These are phyloP conservation scores for Suillia variegata DNA, from an alignment of 2,888 invertebrate species.

Conservation along the genomic window DNA sequence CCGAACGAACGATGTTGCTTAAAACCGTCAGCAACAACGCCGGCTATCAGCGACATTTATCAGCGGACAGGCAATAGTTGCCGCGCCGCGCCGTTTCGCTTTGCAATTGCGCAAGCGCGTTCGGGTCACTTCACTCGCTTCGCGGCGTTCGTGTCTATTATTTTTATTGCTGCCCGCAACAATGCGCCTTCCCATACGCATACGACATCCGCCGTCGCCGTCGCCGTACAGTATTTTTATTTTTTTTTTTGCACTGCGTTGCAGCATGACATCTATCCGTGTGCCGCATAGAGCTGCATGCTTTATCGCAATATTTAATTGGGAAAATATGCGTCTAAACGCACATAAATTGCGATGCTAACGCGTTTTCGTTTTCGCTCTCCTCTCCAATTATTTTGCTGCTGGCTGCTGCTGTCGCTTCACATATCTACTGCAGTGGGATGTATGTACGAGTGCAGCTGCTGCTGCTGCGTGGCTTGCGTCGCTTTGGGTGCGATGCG, in stretches of 20 bases:
- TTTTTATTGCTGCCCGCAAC: background rate
- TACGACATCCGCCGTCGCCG: background rate
- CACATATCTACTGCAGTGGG: constrained; percentile 3
- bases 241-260: too few species aligned
- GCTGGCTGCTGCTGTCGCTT: background rate
- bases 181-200: background rate
- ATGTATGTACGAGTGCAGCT: constrained; percentile 10
- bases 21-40: too few species aligned
- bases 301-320: constrained; percentile 60
- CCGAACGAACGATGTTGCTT: too few species aligned
- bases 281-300: constrained; percentile 43
- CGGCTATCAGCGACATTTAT: constrained; percentile 50
- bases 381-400: constrained; percentile 3
- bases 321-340: constrained; percentile 60
- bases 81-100: too few species aligned
- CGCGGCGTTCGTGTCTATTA: background rate
- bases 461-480: constrained; percentile 38
- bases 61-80: too few species aligned
- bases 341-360: constrained; percentile 57
- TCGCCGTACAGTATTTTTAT: too few species aligned
- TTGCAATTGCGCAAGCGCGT: too few species aligned
- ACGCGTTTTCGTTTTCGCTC: constrained; percentile 43
- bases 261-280: constrained; percentile 9
- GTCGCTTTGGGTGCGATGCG: constrained; percentile 27
- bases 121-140: too few species aligned